These are phyloP conservation scores for Corythucha ciliata DNA, from an alignment of 2,888 invertebrate genomes.

Conservation along the genomic window DNA sequence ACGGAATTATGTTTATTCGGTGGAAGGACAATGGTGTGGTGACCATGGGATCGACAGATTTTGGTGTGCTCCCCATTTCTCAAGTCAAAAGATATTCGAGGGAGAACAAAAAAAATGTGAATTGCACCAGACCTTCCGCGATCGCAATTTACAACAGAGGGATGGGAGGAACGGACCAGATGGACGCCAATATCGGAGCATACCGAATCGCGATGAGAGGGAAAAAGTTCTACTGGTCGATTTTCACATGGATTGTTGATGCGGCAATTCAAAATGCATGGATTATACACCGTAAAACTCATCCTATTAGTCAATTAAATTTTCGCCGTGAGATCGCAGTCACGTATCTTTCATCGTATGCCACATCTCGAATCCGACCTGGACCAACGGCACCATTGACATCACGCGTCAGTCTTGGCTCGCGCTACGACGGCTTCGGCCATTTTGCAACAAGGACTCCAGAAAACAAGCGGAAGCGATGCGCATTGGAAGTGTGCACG, in stretches of 20 bases:
- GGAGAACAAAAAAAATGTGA: constrained; percentile 20
- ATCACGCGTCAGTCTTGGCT: too few species aligned
- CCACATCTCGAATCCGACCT: constrained; percentile 1
- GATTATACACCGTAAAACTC: constrained; percentile 3
- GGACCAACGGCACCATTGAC: too few species aligned
- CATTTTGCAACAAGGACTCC: too few species aligned
- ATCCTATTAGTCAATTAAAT: not conserved
- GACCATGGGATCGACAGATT: constrained; percentile 20
- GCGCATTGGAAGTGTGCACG: too few species aligned
- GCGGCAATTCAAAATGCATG: constrained; percentile 4
- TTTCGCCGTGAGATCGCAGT: not conserved
- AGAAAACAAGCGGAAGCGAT: too few species aligned
- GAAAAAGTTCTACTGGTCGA: constrained; percentile 6
- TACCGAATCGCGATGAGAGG: constrained; percentile 20
- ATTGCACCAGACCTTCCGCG: constrained; percentile 17
- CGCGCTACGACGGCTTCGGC: too few species aligned
- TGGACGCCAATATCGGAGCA: constrained; percentile 26
- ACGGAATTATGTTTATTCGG: constrained; percentile 1
- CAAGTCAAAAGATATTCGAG: constrained; percentile 18
- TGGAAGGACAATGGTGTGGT: constrained; percentile 18
- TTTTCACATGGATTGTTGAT: constrained; percentile 7
- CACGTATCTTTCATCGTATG: constrained; percentile 5
- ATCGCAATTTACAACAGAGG: constrained; percentile 25
- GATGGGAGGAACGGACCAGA: constrained; percentile 28
- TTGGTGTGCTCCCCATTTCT: constrained; percentile 14